Evolutionary conservation across 2,888 invertebrate genomes (phyloP).

Genomic region (Agonum fuliginosum): DNA sequence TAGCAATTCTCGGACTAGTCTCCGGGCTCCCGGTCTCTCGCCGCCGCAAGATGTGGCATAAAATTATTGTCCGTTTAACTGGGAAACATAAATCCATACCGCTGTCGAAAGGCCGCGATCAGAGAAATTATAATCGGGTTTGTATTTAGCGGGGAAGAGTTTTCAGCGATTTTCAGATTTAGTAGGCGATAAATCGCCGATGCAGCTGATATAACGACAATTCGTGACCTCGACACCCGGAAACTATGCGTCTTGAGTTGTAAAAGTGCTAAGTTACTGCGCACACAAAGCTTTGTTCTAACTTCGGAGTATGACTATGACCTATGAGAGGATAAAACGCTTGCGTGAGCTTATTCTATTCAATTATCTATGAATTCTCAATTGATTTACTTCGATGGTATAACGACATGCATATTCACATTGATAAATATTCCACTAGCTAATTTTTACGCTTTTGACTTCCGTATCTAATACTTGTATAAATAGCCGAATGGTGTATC

Average conservation of each 20-base stretch:
- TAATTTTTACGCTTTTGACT: no score
- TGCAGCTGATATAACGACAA: conserved; percentile 51
- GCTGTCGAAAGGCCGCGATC: conserved; percentile 33
- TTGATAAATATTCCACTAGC: no score
- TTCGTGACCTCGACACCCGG: conserved; percentile 36
- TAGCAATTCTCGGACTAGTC: background rate
- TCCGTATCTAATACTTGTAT: no score
- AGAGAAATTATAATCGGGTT: conserved; percentile 52
- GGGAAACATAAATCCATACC: conserved; percentile 6
- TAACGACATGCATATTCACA: no score
- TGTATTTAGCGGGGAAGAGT: conserved; percentile 31
- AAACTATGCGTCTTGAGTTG: conserved; percentile 52
- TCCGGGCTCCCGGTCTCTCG: background rate
- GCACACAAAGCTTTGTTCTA: conserved; percentile 6
- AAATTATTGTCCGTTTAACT: conserved; percentile 29
- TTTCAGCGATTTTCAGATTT: conserved; percentile 28
- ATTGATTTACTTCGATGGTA: conserved; percentile 12
- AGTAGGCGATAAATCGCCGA: conserved; percentile 50
- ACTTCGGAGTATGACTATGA: background rate
- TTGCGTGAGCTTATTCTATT: background rate
- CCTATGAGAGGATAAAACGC: conserved; percentile 9
- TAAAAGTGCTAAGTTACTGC: conserved; percentile 18
- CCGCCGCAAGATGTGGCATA: background rate
- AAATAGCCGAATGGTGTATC: no score
- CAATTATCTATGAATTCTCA: conserved; percentile 17